Conservation (phyloP, 2,113 vertebrate species). For the human (Homo sapiens) region GRCh38 chr5:56270001-56270500, state of each 20-base stretch:
- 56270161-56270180: accelerated
- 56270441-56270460: neutral
- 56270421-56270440: neutral
- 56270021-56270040: neutral
- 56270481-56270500: neutral
- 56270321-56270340: accelerated
- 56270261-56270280: accelerated
- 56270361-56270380: neutral
- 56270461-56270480: conserved; percentile 2
- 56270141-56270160: neutral
- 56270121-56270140: neutral
- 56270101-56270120: neutral
- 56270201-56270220: neutral
- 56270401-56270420: neutral
- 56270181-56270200: neutral
- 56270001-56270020: neutral
- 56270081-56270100: neutral
- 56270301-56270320: neutral
- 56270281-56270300: neutral
- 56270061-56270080: neutral
- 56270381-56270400: neutral
- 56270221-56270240: neutral
- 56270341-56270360: neutral
- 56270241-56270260: neutral
- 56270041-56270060: neutral